Conservation (phyloP, 2,888 invertebrate species). For the Augochlorella aurata region DNA sequence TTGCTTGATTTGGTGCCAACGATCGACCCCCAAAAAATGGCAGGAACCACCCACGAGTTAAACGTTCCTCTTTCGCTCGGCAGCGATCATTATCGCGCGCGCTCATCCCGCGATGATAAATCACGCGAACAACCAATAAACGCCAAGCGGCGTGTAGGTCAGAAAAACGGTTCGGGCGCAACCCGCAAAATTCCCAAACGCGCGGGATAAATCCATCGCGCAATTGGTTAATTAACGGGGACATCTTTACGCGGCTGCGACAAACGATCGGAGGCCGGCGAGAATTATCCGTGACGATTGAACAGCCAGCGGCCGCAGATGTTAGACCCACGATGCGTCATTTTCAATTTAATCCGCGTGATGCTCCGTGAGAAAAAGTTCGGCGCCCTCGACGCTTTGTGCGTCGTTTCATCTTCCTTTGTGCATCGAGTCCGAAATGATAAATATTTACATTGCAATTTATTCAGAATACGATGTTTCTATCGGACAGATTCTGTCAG, state of each 20-base stretch:
- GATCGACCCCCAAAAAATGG: conserved; percentile 41
- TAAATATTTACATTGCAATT: too few relatives aligned
- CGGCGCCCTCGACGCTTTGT: not conserved
- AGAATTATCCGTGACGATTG: conserved; percentile 40
- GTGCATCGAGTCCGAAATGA: too few relatives aligned
- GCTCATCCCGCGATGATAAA: conserved; percentile 71
- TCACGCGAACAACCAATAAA: conserved; percentile 74
- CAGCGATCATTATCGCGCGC: conserved; percentile 70
- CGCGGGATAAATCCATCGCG: conserved; percentile 72
- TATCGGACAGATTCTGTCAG: too few relatives aligned
- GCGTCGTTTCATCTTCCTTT: not conserved
- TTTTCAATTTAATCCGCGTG: conserved; percentile 10
- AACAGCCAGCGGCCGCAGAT: conserved; percentile 15
- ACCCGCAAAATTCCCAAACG: conserved; percentile 59
- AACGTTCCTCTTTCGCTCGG: conserved; percentile 41
- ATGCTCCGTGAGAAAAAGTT: not conserved
- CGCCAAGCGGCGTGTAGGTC: conserved; percentile 51
- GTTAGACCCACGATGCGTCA: not conserved
- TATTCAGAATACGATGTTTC: too few relatives aligned
- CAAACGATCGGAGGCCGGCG: conserved; percentile 42
- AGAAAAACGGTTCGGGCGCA: conserved; percentile 63
- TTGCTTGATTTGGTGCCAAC: conserved; percentile 15
- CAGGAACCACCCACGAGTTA: conserved; percentile 3
- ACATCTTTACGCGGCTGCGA: conserved; percentile 26
- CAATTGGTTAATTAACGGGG: conserved; percentile 73